Base-by-base conservation (phyloP, 2,113 vertebrate genomes). In the Vimba vimba region DNA sequence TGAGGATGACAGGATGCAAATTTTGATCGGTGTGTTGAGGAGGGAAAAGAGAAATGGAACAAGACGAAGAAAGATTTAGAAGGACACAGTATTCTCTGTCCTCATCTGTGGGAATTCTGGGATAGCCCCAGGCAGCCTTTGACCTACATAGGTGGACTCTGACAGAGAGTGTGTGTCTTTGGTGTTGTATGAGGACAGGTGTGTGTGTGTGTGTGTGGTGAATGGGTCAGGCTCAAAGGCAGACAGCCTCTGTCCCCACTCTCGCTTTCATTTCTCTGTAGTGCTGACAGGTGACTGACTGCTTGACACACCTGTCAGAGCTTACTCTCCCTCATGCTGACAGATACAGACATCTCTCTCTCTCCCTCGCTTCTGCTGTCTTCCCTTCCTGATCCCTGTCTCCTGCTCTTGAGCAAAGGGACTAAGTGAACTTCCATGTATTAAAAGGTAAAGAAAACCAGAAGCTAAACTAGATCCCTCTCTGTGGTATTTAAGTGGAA, bases 121-220 rank as follows among this genome's bases (percentile, higher is more conserved):
- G 84, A 87, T 90, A 76, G 91, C 91, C 86, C 59, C 86, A 89
- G 90, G 91, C 93, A 85, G 87, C 83, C 85, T 91, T 92, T 93
- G 92, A 93, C 91, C 93, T 93, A 93, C 86, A 93, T 93, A 91
- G 86, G 80, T 91, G 90, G 84, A 91, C 90, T 82, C 86, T 89
- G 90, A 87, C 73, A 88, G 87, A 69, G 78, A 84, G 83, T 89
- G 47, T 62, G 33, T 85, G 90, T 87, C 87, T 82, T 89, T 83
- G 45, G 82, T 80, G 43, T 66, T 76, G 81, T 74, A 45, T 78
- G 84, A 81, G 76, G 78, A 64, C 69, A 78, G 85, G 43, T 82
- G 57, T 83, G 74, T 88, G 71, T 62, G 73, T n/a, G 79, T 43
- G 50, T 64, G 59, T 45, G 43, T 17, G 30, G 33, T 88, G 91